These are phyloP conservation scores for Pseudois nayaur DNA, from an alignment of 2,113 vertebrate species.

Conservation along the genomic window DNA sequence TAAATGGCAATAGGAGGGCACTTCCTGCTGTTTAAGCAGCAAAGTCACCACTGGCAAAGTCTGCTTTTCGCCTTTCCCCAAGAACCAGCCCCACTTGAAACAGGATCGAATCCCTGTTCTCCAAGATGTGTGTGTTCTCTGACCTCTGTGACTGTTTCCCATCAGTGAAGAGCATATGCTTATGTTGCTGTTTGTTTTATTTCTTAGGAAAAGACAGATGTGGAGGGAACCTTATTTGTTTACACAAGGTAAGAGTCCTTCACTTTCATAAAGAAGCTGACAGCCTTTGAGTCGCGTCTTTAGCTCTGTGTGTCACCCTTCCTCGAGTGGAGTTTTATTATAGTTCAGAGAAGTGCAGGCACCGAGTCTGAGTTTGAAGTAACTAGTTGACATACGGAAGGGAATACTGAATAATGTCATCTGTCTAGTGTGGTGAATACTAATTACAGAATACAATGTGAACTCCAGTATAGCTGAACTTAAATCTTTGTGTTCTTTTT, in stretches of 20 bases:
- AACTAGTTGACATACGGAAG: background rate
- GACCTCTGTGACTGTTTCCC: background rate
- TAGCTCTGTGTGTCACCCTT: background rate
- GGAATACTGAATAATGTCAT: background rate
- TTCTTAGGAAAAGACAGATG: slow-evolving; percentile 95
- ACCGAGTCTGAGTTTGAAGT: slow-evolving; percentile 30
- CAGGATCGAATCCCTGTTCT: background rate
- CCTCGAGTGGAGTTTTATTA: background rate
- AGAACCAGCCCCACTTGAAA: background rate
- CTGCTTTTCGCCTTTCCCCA: background rate
- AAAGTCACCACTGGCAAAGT: background rate
- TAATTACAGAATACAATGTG: slow-evolving; percentile 41
- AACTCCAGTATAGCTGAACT: background rate
- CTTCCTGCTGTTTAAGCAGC: background rate
- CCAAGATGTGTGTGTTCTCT: background rate
- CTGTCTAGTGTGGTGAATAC: background rate
- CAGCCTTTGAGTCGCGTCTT: background rate
- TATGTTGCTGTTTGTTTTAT: slow-evolving; percentile 44
- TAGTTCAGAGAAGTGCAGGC: slow-evolving; percentile 24
- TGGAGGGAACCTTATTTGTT: slow-evolving; percentile 96
- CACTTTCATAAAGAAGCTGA: slow-evolving; percentile 15
- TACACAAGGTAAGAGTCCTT: slow-evolving; percentile 89
- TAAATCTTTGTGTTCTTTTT: slow-evolving; percentile 33
- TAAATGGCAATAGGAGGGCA: background rate
- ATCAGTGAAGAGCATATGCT: slow-evolving; percentile 25